phyloP scores from a whole-genome alignment of 2,113 vertebrate species.

The Tachysurus fulvidraco region DNA sequence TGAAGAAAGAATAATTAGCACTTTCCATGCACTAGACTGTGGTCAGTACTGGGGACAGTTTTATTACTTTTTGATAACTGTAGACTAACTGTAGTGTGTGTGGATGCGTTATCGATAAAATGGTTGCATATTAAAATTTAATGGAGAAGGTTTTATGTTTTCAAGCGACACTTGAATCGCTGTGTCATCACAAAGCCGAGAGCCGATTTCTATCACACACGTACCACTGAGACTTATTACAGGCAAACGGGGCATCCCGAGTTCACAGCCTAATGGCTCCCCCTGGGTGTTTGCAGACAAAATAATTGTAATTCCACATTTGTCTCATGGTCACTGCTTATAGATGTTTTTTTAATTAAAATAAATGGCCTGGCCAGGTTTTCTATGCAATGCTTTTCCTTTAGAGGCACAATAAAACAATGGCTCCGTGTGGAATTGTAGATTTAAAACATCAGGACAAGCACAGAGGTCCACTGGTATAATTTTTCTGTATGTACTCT shows the following conservation, averaged over 20 bases:
- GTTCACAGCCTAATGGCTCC: slow-evolving; percentile 39
- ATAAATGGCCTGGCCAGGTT: slow-evolving; percentile 35
- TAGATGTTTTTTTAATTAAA: slow-evolving; percentile 48
- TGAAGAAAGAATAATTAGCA: neutral
- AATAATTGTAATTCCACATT: slow-evolving; percentile 37
- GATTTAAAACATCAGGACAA: neutral
- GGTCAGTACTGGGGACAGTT: neutral
- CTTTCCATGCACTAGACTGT: neutral
- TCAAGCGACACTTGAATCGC: neutral
- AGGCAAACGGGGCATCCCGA: slow-evolving; percentile 18
- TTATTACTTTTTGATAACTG: neutral
- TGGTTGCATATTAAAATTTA: neutral
- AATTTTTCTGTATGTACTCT: neutral
- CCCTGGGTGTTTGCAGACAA: slow-evolving; percentile 37
- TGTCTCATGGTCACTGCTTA: slow-evolving; percentile 43
- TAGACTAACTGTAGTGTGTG: neutral
- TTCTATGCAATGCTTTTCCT: neutral
- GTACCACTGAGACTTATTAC: slow-evolving; percentile 34
- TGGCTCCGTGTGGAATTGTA: neutral
- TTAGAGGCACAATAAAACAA: neutral
- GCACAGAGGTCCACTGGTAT: neutral
- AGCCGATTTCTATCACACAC: slow-evolving; percentile 27
- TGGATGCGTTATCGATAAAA: neutral
- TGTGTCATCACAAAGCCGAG: slow-evolving; percentile 42
- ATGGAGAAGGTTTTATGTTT: neutral